Percentiles rank a stretch among this genome's conserved stretches.
These are phyloP conservation scores for Ephestia elutella DNA, from an alignment of 1,140 invertebrate species.

Conservation along the genomic window DNA sequence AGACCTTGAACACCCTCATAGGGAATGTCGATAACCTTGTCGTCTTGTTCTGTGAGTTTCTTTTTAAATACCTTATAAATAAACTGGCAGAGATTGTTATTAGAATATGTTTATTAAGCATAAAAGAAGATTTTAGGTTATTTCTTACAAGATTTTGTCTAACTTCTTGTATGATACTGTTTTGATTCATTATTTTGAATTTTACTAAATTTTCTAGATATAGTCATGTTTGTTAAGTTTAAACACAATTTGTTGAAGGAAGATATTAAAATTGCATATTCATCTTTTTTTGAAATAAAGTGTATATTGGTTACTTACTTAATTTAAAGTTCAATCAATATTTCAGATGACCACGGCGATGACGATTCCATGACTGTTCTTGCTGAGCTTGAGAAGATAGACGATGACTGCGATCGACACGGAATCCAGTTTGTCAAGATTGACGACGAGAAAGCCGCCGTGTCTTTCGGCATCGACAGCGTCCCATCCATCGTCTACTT, in stretches of 20 bases:
- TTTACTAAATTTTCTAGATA: too few species aligned
- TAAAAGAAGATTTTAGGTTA: too few species aligned
- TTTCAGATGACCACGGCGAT: slow-evolving; percentile 87
- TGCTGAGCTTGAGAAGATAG: slow-evolving; percentile 91
- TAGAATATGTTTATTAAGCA: too few species aligned
- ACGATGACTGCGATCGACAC: slow-evolving; percentile 93
- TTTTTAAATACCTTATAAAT: neutral
- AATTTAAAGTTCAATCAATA: neutral
- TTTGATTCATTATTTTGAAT: too few species aligned
- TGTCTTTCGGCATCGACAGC: slow-evolving; percentile 90
- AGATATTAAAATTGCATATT: too few species aligned
- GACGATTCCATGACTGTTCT: slow-evolving; percentile 89
- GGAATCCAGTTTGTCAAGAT: slow-evolving; percentile 97
- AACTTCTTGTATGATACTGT: too few species aligned
- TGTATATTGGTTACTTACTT: too few species aligned
- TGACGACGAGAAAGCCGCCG: slow-evolving; percentile 86
- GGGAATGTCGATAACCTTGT: slow-evolving; percentile 93
- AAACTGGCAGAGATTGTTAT: neutral
- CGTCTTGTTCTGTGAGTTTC: slow-evolving; percentile 91
- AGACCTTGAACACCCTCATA: slow-evolving; percentile 90
- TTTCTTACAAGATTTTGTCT: too few species aligned
- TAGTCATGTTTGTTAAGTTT: too few species aligned
- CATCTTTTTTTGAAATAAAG: too few species aligned
- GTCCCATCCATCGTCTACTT: slow-evolving; percentile 93
- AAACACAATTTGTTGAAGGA: too few species aligned